Base-by-base conservation (phyloP, 2,797 vertebrate species). In the Sebastes taczanowskii region DNA sequence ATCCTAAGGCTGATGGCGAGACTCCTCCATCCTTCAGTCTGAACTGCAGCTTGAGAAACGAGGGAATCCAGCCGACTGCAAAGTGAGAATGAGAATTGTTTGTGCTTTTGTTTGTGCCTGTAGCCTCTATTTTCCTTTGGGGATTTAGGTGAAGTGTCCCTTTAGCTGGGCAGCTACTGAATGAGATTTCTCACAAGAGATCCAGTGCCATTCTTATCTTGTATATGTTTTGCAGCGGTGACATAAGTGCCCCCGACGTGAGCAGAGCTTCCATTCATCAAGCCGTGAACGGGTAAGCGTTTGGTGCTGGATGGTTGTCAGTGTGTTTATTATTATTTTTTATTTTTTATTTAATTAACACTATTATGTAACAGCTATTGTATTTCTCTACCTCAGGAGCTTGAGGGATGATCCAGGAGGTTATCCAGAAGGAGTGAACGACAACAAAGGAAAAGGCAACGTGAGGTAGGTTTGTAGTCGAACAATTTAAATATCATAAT, bases 321-420 rank as follows among this genome's bases (percentile, higher is more conserved):
- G 4, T 65, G 22, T 72, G 16, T 71, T 68, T 77, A 20, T 60
- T 42, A 16, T 25, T 25, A 25, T 25, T 25, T 25, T 25, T 25
- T 25, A 25, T 25, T 25, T 25, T 25, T 25, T 25, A 3, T 63
- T 74, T 11, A 9, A 6, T 59, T 7, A 53, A 13, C 23, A 60
- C 13, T 32, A 5, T 38, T 59, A 49, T 73, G 32, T 30, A 63
- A 78, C 30, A 34, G 38, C 30, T 29, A 2, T 5, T 82, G 14
- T 60, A 1, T 46, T n/a, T 65, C 22, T 71, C 23, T 60, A 10
- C 59, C 25, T 63, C 63, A 84, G 89, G 52, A 78, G 72, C 23
- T 0, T 35, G 55, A 75, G 49, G 6, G 62, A 82, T 46, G 88
- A 90, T 67, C 88, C 86, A 70, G 87, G 82, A 53, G 88, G 86